Evolutionary conservation across 1,140 invertebrate species (phyloP).

Genomic region (Bombus confusus): DNA sequence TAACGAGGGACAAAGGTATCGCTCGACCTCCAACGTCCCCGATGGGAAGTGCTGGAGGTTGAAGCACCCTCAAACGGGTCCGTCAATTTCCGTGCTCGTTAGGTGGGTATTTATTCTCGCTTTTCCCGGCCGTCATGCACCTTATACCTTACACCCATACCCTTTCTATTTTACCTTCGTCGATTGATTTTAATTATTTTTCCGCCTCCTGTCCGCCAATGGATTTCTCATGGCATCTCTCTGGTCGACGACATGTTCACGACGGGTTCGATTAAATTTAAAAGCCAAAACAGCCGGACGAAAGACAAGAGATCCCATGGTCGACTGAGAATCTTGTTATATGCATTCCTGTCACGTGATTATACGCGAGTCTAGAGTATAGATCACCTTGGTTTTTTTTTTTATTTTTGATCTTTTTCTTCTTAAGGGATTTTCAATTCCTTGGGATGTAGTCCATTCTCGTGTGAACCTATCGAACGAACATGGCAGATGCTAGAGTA

Average conservation of each 20-base stretch:
- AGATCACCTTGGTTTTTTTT: too few relatives aligned
- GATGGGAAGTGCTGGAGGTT: constrained; percentile 55
- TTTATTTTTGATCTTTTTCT: not conserved
- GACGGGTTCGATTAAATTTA: constrained; percentile 53
- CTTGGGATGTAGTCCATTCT: too few relatives aligned
- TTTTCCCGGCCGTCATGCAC: constrained; percentile 55
- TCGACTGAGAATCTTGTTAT: not conserved
- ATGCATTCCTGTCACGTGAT: not conserved
- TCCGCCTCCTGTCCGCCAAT: constrained; percentile 33
- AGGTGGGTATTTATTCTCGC: constrained; percentile 71
- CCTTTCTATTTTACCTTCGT: constrained; percentile 1
- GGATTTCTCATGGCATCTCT: not conserved
- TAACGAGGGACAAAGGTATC: constrained; percentile 72
- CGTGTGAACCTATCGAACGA: too few relatives aligned
- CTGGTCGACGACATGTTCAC: constrained; percentile 7
- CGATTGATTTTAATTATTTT: constrained; percentile 71
- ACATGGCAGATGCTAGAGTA: too few relatives aligned
- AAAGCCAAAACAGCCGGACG: constrained; percentile 34
- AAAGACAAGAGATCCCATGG: not conserved
- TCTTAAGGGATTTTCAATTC: not conserved
- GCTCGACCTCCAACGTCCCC: constrained; percentile 59
- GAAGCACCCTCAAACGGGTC: constrained; percentile 66
- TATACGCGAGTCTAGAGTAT: not conserved
- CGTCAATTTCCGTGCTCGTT: constrained; percentile 72
- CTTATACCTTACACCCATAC: constrained; percentile 47